phyloP scores from a whole-genome alignment of 2,888 invertebrate species.

The Hemicrepidius hirtus region DNA sequence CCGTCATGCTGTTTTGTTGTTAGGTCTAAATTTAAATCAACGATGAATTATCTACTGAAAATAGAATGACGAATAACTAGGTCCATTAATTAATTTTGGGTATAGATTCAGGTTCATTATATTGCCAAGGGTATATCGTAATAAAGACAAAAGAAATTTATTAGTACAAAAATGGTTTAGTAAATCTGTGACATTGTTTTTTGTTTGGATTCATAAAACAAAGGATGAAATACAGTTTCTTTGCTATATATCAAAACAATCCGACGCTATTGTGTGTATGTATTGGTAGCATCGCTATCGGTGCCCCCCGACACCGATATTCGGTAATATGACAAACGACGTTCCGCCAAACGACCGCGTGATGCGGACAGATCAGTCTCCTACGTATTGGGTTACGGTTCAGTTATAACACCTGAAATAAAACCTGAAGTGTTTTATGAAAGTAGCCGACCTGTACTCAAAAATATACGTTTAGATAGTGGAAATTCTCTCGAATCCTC shows the following conservation, averaged over 20 bases:
- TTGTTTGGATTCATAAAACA: slow-evolving; percentile 23
- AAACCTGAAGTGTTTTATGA: slow-evolving; percentile 4
- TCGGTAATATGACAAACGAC: slow-evolving; percentile 42
- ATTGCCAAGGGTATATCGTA: too few species aligned
- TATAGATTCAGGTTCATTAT: too few species aligned
- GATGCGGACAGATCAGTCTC: slow-evolving; percentile 29
- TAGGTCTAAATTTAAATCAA: too few species aligned
- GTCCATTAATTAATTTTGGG: too few species aligned
- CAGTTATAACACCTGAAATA: slow-evolving; percentile 25
- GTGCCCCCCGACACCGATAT: slow-evolving; percentile 38
- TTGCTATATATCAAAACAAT: slow-evolving; percentile 34
- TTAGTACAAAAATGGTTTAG: not conserved
- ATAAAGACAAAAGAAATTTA: not conserved
- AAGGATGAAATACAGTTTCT: slow-evolving; percentile 37
- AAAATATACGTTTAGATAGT: not conserved
- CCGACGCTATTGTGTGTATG: slow-evolving; percentile 32
- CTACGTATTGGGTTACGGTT: slow-evolving; percentile 11
- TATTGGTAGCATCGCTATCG: slow-evolving; percentile 35
- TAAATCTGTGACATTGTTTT: not conserved
- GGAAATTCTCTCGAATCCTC: not conserved
- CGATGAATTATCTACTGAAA: too few species aligned
- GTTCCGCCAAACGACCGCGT: slow-evolving; percentile 32
- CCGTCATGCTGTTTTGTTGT: too few species aligned
- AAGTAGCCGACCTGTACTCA: not conserved
- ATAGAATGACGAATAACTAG: too few species aligned